Evolutionary conservation across 37 sponge, comb jelly and placozoan species (phyloP).

Genomic region (Diacarnus erythraeanus): DNA sequence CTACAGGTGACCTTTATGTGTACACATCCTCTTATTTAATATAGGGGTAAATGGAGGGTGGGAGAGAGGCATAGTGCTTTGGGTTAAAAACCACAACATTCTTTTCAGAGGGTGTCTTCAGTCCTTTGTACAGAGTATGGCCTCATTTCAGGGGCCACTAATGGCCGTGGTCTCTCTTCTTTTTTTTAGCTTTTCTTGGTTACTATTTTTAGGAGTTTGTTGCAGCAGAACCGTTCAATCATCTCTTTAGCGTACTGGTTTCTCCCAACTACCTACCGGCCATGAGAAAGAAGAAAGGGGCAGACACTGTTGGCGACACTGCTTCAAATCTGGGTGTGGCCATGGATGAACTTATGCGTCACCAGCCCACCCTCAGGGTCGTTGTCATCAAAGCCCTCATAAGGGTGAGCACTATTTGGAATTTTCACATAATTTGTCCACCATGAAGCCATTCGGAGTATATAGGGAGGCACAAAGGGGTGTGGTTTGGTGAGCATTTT

Average conservation of each 20-base stretch:
- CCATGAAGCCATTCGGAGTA: not conserved
- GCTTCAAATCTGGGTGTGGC: constrained; percentile 88
- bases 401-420: too few species aligned
- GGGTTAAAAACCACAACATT: too few species aligned
- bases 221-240: constrained; percentile 85
- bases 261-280: constrained; percentile 90
- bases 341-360: constrained; percentile 98
- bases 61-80: not conserved
- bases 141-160: too few species aligned
- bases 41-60: not conserved
- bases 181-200: not conserved
- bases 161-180: not conserved
- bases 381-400: constrained; percentile 85
- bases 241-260: constrained; percentile 89
- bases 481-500: too few species aligned
- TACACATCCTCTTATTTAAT: not conserved
- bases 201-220: constrained; percentile 40
- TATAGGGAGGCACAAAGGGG: not conserved
- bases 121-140: too few species aligned
- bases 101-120: too few species aligned
- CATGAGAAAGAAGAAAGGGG: constrained; percentile 85
- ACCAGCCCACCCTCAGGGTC: constrained; percentile 87
- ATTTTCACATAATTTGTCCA: not conserved
- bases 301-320: constrained; percentile 77
- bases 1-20: constrained; percentile 44